Conservation (phyloP, 2,113 vertebrate species). For the Megaceryle maxima region DNA sequence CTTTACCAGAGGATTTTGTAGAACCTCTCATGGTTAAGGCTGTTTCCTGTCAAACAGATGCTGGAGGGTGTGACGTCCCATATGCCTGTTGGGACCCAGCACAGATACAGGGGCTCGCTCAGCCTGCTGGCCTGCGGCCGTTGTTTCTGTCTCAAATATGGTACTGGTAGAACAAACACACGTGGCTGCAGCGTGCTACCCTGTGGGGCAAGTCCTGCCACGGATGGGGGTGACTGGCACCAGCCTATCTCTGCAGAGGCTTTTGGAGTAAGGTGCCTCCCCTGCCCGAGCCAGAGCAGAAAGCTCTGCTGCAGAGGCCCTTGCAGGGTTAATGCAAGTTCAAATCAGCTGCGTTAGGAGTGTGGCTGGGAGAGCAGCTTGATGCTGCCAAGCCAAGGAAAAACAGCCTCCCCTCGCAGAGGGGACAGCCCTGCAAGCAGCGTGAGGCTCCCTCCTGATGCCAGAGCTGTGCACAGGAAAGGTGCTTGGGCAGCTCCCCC, state of each 20-base stretch:
- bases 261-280: rapidly evolving
- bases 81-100: background rate
- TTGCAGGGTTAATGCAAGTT: background rate
- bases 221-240: background rate
- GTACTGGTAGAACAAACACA: background rate
- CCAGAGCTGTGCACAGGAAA: background rate
- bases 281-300: background rate
- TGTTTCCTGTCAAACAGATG: background rate
- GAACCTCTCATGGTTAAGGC: background rate
- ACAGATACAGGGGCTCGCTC: background rate
- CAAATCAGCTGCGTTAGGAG: background rate
- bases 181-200: background rate
- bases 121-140: background rate
- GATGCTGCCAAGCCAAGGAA: background rate
- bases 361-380: background rate
- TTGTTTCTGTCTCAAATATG: rapidly evolving
- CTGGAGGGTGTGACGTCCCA: rapidly evolving
- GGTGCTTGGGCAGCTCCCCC: background rate
- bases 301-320: background rate
- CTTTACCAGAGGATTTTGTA: background rate
- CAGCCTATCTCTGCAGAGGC: background rate
- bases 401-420: background rate
- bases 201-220: background rate
- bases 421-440: background rate
- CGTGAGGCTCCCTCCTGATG: background rate